Evolutionary conservation across 2,797 vertebrate genomes (phyloP).

Genomic region (Girardinus metallicus): DNA sequence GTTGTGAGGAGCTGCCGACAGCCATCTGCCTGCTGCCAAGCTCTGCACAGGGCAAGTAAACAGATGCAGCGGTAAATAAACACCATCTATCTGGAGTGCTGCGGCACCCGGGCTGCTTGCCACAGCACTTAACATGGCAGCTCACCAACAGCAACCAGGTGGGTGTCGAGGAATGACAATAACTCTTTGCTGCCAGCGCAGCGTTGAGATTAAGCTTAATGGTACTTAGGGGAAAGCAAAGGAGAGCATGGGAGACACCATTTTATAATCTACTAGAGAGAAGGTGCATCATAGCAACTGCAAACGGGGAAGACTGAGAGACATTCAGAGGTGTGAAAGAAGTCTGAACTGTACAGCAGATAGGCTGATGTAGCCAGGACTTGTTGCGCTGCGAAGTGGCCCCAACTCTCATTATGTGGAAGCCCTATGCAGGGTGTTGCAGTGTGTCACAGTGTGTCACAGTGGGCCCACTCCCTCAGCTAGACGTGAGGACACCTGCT

Average conservation of each 20-base stretch:
- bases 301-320: background rate
- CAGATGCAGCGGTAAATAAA: constrained; percentile 74
- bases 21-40: constrained; percentile 64
- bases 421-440: background rate
- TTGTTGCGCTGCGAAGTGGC: background rate
- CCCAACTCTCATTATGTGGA: no score
- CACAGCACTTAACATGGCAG: constrained; percentile 51
- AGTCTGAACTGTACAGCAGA: background rate
- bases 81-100: constrained; percentile 62
- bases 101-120: constrained; percentile 29
- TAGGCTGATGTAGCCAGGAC: background rate
- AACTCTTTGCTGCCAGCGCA: constrained; percentile 34
- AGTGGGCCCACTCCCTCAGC: background rate
- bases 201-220: constrained; percentile 48
- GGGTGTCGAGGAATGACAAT: constrained; percentile 44
- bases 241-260: background rate
- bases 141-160: constrained; percentile 59
- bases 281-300: background rate
- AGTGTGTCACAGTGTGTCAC: no score
- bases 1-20: constrained; percentile 27
- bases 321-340: background rate
- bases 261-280: constrained; percentile 34
- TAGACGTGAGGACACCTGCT: background rate
- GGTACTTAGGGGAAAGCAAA: constrained; percentile 29
- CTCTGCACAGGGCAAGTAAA: constrained; percentile 39